Evolutionary conservation across 64 coral and sea anemone species (phyloP), one percentile per base, ranked within the genome.

Genomic region (Montipora cactus): DNA sequence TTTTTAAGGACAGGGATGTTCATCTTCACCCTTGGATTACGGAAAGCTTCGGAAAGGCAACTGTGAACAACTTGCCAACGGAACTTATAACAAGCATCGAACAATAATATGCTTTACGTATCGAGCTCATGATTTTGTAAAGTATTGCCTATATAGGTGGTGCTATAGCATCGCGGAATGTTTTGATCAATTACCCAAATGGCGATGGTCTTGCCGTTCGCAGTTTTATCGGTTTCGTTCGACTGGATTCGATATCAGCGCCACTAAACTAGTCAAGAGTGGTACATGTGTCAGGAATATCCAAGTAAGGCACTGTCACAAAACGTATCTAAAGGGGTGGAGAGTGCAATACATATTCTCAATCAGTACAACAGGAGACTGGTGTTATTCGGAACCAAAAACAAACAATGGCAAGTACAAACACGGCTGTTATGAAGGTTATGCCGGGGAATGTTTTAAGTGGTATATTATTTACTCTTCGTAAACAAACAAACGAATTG

Each of bases 51-150:
- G 9, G 8, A 61, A 23, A 44, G 37, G 81, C 13, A 44, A 67
- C 59, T 83, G 81, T 67, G 49, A 59, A 18, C 53, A 10, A 14
- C 51, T 81, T 58, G 53, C 13, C 0, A 81, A 23, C 5, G 19
- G 52, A 28, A 25, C 53, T 6, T 11, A 8, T 57, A 11, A 11
- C 6, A 11, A 22, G 0, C 37, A 58, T 9, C 20, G n/a, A n/a
- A 59, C 79, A 4, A 2, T 59, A n/a, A 9, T 37, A 62, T 81
- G 51, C 5, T 2, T 37, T 37, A 37, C 37, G 1, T 2, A 1
- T 37, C 37, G 37, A 37, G 0, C 1, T 2, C 37, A 0, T 37
- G 1, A 0, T 37, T 1, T 1, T 37, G 1, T 37, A 37, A 37
- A 37, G 37, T 1, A 37, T 0, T 37, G 37, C 37, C 1, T 37